phyloP scores from a whole-genome alignment of 2,113 vertebrate species.

The Clinocottus analis region DNA sequence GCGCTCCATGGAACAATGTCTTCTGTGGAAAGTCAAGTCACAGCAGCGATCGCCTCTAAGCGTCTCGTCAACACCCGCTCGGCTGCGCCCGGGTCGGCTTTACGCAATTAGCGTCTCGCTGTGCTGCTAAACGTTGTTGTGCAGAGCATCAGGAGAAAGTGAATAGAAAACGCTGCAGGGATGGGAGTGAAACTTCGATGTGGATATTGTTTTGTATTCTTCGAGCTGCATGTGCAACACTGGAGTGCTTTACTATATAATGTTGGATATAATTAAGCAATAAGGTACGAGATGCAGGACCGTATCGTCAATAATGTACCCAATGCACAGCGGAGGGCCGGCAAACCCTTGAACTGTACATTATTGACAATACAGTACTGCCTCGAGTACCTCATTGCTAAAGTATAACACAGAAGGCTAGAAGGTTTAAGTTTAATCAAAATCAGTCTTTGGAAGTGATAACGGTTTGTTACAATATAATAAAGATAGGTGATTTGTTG shows the following conservation, averaged over 20 bases:
- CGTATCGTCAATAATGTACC: too few species aligned
- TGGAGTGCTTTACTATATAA: not conserved
- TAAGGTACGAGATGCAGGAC: too few species aligned
- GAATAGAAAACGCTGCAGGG: not conserved
- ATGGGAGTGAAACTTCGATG: conserved; percentile 13
- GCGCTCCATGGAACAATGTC: conserved; percentile 22
- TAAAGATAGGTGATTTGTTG: conserved; percentile 8
- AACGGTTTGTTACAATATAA: not conserved
- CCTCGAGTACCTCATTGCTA: too few species aligned
- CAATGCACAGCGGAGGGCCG: too few species aligned
- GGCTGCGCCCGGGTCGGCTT: conserved; percentile 30
- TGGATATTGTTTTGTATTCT: conserved; percentile 16
- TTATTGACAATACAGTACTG: too few species aligned
- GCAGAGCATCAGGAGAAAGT: not conserved
- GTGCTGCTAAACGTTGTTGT: conserved; percentile 23
- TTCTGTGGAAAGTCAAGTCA: conserved; percentile 37
- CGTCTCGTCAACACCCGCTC: not conserved
- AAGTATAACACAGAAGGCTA: not conserved
- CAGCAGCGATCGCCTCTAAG: conserved; percentile 8
- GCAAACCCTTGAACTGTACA: too few species aligned
- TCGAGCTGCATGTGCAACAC: not conserved
- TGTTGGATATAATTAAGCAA: not conserved
- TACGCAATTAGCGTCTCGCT: conserved; percentile 30
- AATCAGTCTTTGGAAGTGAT: conserved; percentile 4
- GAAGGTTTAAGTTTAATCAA: not conserved